Conservation (phyloP, 2,797 vertebrate genomes). For the Coccyzus lansbergi region DNA sequence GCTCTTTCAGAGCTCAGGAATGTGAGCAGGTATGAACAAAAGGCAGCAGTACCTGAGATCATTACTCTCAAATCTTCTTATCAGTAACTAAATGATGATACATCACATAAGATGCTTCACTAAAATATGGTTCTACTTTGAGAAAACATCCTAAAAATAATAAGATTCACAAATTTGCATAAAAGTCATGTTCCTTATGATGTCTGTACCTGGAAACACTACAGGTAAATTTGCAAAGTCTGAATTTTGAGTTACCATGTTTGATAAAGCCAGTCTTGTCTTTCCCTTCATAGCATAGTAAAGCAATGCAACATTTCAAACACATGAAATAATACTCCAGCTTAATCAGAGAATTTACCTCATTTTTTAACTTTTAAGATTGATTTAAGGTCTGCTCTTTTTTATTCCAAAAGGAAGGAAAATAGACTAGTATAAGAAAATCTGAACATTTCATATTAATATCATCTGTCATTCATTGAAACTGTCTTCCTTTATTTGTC, state of each 20-base stretch:
- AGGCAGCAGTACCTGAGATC: background rate
- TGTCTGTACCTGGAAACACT: background rate
- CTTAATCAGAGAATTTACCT: fast-evolving
- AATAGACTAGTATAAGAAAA: background rate
- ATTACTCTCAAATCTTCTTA: background rate
- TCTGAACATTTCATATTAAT: background rate
- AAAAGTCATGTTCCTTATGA: background rate
- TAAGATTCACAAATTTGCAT: background rate
- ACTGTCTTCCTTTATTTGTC: background rate
- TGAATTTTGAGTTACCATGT: background rate
- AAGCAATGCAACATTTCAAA: background rate
- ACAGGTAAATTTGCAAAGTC: background rate
- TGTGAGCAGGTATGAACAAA: background rate
- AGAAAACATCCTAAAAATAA: background rate
- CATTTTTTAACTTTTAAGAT: background rate
- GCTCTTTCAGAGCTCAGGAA: background rate
- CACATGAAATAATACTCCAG: background rate
- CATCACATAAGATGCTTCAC: background rate
- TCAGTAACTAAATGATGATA: background rate
- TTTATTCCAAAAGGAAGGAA: background rate
- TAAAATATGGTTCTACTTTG: background rate
- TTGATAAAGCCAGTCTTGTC: background rate
- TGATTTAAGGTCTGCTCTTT: background rate
- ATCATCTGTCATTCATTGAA: background rate
- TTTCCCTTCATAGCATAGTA: background rate